These are phyloP conservation scores for Drosophila eugracilis DNA, from an alignment of 1,140 invertebrate species.

Conservation along the genomic window DNA sequence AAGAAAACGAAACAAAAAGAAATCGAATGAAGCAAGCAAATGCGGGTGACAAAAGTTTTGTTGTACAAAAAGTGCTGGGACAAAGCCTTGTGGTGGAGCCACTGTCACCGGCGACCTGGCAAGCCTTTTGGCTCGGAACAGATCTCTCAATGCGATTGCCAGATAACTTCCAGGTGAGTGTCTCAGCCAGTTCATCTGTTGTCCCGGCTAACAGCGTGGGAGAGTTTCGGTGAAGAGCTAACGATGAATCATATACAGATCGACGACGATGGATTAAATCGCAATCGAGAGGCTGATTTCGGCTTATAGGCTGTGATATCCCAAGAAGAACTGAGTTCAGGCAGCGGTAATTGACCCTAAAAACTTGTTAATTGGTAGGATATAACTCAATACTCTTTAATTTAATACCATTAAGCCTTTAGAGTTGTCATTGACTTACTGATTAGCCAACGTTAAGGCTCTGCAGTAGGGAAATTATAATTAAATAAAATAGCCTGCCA, in stretches of 20 bases:
- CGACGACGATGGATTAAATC: background rate
- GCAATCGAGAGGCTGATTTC: background rate
- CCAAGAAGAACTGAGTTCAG: background rate
- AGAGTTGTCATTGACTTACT: too few relatives aligned
- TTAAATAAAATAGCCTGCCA: too few relatives aligned
- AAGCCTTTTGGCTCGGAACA: slow-evolving; percentile 29
- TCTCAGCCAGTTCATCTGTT: slow-evolving; percentile 15
- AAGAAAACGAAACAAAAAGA: background rate
- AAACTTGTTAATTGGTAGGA: too few relatives aligned
- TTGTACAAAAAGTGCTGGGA: slow-evolving; percentile 46
- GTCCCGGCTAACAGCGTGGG: slow-evolving; percentile 29
- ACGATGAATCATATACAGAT: background rate
- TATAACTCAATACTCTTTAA: too few relatives aligned
- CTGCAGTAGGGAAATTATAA: too few relatives aligned
- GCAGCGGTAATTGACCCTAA: too few relatives aligned
- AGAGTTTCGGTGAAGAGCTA: slow-evolving; percentile 3
- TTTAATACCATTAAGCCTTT: too few relatives aligned
- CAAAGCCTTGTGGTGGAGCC: slow-evolving; percentile 27
- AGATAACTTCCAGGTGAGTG: slow-evolving; percentile 29
- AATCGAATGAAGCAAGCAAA: slow-evolving; percentile 31
- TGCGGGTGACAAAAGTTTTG: slow-evolving; percentile 57
- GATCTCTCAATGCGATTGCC: slow-evolving; percentile 39
- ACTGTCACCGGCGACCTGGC: slow-evolving; percentile 28
- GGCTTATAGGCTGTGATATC: background rate
- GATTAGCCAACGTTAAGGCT: too few relatives aligned